phyloP scores from a whole-genome alignment of 2,888 invertebrate species.

The Gymnosoma rotundatum region DNA sequence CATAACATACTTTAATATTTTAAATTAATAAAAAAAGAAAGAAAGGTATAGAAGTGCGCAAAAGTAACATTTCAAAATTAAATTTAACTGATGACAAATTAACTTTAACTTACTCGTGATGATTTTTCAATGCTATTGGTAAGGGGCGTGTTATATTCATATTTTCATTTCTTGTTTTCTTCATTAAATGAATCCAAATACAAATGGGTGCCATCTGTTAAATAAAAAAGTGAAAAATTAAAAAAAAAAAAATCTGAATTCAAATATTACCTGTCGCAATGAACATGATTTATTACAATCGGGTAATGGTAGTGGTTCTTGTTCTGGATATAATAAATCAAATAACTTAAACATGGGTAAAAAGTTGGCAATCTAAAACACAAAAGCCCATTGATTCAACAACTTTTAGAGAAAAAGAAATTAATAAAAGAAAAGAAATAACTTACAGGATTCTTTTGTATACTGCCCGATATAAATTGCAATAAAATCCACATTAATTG shows the following conservation, averaged over 20 bases:
- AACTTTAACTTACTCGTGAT: constrained; percentile 86
- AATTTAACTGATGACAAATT: not conserved
- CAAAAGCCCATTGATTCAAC: constrained; percentile 59
- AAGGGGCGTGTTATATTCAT: constrained; percentile 89
- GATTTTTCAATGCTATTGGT: constrained; percentile 91
- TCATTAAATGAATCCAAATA: constrained; percentile 97
- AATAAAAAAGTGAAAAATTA: not conserved
- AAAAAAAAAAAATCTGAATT: not conserved
- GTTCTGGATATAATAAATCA: constrained; percentile 95
- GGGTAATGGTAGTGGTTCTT: constrained; percentile 93
- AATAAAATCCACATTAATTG: constrained; percentile 99
- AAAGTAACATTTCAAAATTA: no score
- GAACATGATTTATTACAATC: constrained; percentile 92
- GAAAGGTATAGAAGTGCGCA: no score
- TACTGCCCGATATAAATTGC: constrained; percentile 98
- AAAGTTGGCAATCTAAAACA: constrained; percentile 88
- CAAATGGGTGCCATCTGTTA: constrained; percentile 93
- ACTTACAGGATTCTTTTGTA: constrained; percentile 93
- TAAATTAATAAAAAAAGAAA: no score
- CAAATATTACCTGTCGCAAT: constrained; percentile 76
- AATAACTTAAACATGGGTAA: constrained; percentile 94
- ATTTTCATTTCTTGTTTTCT: constrained; percentile 95
- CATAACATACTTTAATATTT: no score
- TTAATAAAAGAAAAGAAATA: not conserved
- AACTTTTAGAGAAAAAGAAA: not conserved